Evolutionary conservation across 2,797 vertebrate species (phyloP), one percentile per base, ranked within the genome.

Genomic region (Poecile montanus): DNA sequence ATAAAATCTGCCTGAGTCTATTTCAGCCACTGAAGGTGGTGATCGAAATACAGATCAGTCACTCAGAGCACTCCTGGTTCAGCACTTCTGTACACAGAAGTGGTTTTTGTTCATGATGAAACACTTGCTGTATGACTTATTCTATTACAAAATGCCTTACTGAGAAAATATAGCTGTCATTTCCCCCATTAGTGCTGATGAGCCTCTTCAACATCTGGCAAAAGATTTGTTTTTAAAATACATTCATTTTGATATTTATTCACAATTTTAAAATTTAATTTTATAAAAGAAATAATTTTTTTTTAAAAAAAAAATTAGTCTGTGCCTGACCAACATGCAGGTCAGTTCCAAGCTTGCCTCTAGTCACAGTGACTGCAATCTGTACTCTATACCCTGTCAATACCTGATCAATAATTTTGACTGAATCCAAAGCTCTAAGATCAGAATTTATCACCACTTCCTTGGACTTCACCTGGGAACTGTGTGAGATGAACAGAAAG

Each of bases 1-100:
- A 25, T 71, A 73, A 87, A 89, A 79, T 67, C 67, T 63, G 17
- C 57, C 53, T 38, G 22, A 72, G 78, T 50, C 75, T 66, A 8
- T 81, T 77, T 67, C 63, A 76, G 2, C 30, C 16, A 6, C 51
- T 1, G 0, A 70, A 85, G 27, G 40, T 60, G 40, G 22, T 80
- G 54, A 89, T 71, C 4, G 0, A 89, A 89, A 83, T 50, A 85
- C 47, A 68, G 65, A 60, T 40, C 56, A 68, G 62, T 17, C 27
- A 48, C 65, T 65, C 61, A 80, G 51, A 68, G 54, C 72, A 30
- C 54, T 83, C 54, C 58, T 77, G 53, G 48, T 51, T 92, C 89
- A 92, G 91, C 78, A 88, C 34, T 91, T 89, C 58, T 76, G 47
- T 40, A 19, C 15, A n/a, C 53, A 88, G 51, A 93, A 85, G 76